Evolutionary conservation across 2,797 vertebrate species (phyloP).

Genomic region (Manis crassicaudata): DNA sequence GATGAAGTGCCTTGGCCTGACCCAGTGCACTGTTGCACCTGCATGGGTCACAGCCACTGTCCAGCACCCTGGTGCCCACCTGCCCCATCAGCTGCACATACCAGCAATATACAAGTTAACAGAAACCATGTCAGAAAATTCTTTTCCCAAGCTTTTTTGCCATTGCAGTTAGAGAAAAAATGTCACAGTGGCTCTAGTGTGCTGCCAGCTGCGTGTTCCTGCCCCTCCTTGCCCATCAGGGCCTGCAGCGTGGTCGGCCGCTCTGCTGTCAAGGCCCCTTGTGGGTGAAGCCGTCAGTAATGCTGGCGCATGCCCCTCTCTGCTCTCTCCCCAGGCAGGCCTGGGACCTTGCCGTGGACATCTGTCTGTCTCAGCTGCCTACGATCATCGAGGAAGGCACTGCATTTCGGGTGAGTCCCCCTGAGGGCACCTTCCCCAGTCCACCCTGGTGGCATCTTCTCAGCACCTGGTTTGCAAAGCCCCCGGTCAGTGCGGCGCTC

Average conservation of each 20-base stretch:
- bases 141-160: not conserved
- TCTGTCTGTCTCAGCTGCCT: constrained; percentile 97
- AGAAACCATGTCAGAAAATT: too few relatives aligned
- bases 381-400: constrained; percentile 99
- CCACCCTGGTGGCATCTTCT: fast-evolving
- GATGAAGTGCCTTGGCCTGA: not conserved
- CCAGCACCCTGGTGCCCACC: not conserved
- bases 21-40: not conserved
- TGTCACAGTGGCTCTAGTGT: too few relatives aligned
- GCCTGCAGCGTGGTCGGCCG: not conserved
- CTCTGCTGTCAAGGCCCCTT: not conserved
- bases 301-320: not conserved
- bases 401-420: constrained; percentile 93
- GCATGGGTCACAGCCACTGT: fast-evolving
- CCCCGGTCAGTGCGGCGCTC: too few relatives aligned
- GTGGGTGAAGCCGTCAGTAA: not conserved
- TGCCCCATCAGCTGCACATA: fast-evolving
- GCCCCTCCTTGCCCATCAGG: not conserved
- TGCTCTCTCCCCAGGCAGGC: constrained; percentile 91
- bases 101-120: too few relatives aligned
- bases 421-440: fast-evolving
- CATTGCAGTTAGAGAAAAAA: not conserved
- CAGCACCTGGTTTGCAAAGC: not conserved
- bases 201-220: too few relatives aligned
- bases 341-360: constrained; percentile 98